These are phyloP conservation scores for Rachycentron canadum DNA, from an alignment of 2,797 vertebrate species.

Conservation along the genomic window DNA sequence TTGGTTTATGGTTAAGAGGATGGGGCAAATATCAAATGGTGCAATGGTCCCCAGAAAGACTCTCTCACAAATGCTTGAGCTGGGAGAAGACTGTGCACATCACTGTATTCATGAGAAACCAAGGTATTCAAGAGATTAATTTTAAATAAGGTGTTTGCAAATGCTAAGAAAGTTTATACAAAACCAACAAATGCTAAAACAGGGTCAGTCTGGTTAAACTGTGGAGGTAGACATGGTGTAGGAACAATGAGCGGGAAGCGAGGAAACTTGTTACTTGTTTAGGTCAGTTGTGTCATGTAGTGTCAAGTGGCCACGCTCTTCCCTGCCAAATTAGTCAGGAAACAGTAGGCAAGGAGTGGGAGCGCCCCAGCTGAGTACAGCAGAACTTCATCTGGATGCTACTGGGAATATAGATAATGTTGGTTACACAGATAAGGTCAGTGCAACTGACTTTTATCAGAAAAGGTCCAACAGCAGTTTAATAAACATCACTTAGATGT, in stretches of 20 bases:
- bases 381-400: slow-evolving; percentile 68
- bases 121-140: slow-evolving; percentile 4
- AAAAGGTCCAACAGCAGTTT: slow-evolving; percentile 50
- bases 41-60: slow-evolving; percentile 4
- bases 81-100: background rate
- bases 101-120: slow-evolving; percentile 5
- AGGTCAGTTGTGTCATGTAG: slow-evolving; percentile 74
- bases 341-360: slow-evolving; percentile 64
- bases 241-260: slow-evolving; percentile 55
- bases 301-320: slow-evolving; percentile 64
- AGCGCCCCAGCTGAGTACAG: slow-evolving; percentile 69
- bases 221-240: slow-evolving; percentile 20
- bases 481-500: slow-evolving; percentile 56
- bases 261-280: slow-evolving; percentile 60
- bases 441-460: slow-evolving; percentile 55
- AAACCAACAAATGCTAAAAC: background rate
- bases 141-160: background rate
- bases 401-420: slow-evolving; percentile 65
- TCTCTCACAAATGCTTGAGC: slow-evolving; percentile 17
- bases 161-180: background rate
- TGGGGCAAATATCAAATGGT: background rate
- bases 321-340: slow-evolving; percentile 72
- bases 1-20: slow-evolving; percentile 7
- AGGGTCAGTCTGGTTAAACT: slow-evolving; percentile 40
- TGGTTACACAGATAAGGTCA: slow-evolving; percentile 72